Evolutionary conservation across 53 echinoderm and acorn worm genomes (phyloP).

Genomic region (Holothuria leucospilota): DNA sequence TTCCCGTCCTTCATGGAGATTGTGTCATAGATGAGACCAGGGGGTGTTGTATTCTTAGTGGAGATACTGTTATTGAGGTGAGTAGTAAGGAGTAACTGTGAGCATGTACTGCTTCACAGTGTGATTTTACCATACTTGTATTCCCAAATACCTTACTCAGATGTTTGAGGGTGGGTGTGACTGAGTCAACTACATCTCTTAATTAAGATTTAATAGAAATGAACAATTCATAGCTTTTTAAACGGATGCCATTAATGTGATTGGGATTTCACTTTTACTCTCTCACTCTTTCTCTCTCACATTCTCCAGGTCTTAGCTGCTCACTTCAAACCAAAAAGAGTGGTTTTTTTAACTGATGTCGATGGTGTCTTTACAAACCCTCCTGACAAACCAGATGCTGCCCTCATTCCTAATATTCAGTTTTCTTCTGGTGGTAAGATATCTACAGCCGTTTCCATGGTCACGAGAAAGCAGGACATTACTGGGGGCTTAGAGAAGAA

Average conservation of each 20-base stretch:
- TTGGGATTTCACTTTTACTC: too few species aligned
- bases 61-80: constrained; percentile 89
- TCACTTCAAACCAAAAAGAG: constrained; percentile 76
- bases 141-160: too few species aligned
- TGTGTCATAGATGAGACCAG: constrained; percentile 71
- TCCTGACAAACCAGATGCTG: constrained; percentile 65
- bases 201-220: too few species aligned
- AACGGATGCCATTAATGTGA: too few species aligned
- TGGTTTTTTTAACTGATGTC: constrained; percentile 81
- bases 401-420: constrained; percentile 61
- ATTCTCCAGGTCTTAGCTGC: constrained; percentile 49
- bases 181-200: too few species aligned
- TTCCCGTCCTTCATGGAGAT: constrained; percentile 90
- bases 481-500: constrained; percentile 86
- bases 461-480: constrained; percentile 73
- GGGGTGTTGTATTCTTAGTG: constrained; percentile 91
- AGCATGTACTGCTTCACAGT: neutral
- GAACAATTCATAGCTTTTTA: too few species aligned
- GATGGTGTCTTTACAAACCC: constrained; percentile 80
- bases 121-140: neutral
- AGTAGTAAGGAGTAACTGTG: neutral
- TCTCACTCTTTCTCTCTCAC: too few species aligned
- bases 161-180: too few species aligned
- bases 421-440: constrained; percentile 66
- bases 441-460: constrained; percentile 61